Evolutionary conservation across 2,113 vertebrate genomes (phyloP).

Genomic region (Megalops atlanticus): DNA sequence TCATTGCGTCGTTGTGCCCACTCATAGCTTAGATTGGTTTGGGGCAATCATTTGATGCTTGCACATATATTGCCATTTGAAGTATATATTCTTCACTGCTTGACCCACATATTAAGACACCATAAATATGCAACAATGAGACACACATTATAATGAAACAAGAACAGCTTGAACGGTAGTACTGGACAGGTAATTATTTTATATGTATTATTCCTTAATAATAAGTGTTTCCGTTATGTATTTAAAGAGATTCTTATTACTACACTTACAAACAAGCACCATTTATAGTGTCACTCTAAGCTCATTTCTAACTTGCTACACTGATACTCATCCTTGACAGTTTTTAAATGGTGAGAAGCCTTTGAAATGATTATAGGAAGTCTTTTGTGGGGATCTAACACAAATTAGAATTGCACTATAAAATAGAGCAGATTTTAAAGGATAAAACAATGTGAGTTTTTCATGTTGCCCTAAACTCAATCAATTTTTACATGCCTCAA

Average conservation of each 20-base stretch:
- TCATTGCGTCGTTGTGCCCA: neutral
- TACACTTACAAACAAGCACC: neutral
- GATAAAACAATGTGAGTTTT: neutral
- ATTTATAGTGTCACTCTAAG: neutral
- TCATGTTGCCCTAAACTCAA: neutral
- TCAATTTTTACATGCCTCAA: neutral
- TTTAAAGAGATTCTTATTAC: constrained; percentile 2
- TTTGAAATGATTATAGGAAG: neutral
- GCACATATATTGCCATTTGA: neutral
- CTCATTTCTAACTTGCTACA: neutral
- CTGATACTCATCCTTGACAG: constrained; percentile 6
- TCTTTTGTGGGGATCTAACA: constrained; percentile 6
- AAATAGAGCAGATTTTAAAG: constrained; percentile 35
- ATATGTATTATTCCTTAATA: neutral
- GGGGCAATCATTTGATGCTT: neutral
- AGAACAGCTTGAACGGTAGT: neutral
- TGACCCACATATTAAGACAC: neutral
- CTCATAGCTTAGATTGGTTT: neutral
- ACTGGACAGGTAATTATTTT: neutral
- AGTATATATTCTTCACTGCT: neutral
- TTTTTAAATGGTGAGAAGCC: constrained; percentile 16
- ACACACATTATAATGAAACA: neutral
- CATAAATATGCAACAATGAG: neutral
- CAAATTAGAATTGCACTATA: constrained; percentile 34
- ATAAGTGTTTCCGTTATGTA: neutral